Conservation (phyloP, 2,797 vertebrate genomes). For the Chrosomus eos region DNA sequence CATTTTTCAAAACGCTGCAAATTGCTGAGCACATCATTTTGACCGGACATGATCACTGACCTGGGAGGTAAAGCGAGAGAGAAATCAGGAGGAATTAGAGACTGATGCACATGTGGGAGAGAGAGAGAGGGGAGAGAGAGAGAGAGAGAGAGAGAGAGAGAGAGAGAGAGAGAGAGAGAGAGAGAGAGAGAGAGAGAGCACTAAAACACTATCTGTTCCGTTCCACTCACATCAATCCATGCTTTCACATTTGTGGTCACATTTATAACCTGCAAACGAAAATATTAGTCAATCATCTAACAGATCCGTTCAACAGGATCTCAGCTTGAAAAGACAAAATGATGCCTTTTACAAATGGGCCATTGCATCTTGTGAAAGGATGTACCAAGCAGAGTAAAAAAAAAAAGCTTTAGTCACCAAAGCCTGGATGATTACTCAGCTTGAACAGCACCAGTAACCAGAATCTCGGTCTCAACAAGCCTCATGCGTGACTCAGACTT, state of each 20-base stretch:
- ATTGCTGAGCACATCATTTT: conserved; percentile 61
- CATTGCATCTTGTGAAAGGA: conserved; percentile 34
- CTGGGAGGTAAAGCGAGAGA: conserved; percentile 35
- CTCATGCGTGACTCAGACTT: conserved; percentile 41
- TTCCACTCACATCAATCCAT: conserved; percentile 17
- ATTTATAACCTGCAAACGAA: conserved; percentile 32
- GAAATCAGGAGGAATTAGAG: conserved; percentile 27
- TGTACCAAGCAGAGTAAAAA: conserved; percentile 1
- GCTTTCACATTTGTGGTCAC: conserved; percentile 12
- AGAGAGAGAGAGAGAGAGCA: conserved; percentile 16
- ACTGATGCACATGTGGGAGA: neutral
- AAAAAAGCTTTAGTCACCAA: conserved; percentile 30
- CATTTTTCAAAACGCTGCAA: conserved; percentile 63
- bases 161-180: neutral
- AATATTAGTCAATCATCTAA: conserved; percentile 10
- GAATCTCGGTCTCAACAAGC: conserved; percentile 31
- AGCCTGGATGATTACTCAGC: conserved; percentile 48
- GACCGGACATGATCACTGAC: conserved; percentile 57
- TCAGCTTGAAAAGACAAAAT: neutral
- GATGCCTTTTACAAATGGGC: conserved; percentile 1
- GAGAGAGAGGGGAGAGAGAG: neutral
- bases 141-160: conserved; percentile 5
- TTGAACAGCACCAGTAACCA: conserved; percentile 36
- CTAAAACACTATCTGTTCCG: conserved; percentile 11
- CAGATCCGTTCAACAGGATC: conserved; percentile 2